Conservation (phyloP, 2,797 vertebrate species). For the Hypotaenidia okinawae region DNA sequence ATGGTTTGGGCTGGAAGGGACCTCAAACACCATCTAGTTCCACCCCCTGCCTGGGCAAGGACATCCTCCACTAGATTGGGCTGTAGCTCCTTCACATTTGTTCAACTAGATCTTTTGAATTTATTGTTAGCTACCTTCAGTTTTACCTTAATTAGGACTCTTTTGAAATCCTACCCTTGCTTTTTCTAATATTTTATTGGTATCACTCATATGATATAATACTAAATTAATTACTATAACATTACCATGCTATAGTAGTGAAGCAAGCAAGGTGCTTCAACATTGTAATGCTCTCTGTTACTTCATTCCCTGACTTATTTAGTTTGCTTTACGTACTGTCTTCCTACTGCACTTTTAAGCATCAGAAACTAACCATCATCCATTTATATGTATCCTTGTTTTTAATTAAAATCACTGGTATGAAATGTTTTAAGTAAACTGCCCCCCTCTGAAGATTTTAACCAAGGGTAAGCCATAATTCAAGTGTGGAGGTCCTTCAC, state of each 20-base stretch:
- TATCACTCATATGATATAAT: not conserved
- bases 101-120: not conserved
- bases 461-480: not conserved
- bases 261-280: not conserved
- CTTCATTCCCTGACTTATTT: not conserved
- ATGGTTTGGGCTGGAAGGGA: too few relatives aligned
- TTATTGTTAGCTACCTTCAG: not conserved
- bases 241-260: not conserved
- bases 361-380: not conserved
- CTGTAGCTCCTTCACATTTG: not conserved
- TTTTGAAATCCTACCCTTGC: not conserved
- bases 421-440: not conserved
- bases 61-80: too few relatives aligned
- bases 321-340: not conserved
- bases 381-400: not conserved
- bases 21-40: too few relatives aligned
- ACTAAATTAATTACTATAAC: not conserved
- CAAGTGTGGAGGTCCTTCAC: not conserved
- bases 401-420: not conserved
- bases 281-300: not conserved
- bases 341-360: not conserved
- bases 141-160: not conserved
- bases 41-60: too few relatives aligned
- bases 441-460: not conserved
- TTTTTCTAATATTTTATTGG: not conserved